Conservation (phyloP, 2,797 vertebrate species). For the Otolemur crassicaudatus region DNA sequence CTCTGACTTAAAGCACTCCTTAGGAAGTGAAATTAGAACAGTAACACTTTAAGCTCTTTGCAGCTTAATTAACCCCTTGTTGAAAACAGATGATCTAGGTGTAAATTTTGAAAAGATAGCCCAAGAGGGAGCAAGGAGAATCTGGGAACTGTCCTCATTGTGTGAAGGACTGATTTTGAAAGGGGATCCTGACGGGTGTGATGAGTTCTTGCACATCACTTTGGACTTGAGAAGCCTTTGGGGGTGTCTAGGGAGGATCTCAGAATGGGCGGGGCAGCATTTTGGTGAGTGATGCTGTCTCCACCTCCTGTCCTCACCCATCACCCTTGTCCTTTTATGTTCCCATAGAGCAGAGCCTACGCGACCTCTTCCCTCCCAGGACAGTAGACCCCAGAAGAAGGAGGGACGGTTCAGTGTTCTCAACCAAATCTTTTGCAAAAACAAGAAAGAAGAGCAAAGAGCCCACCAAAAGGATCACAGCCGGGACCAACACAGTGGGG, state of each 20-base stretch:
- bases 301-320: neutral
- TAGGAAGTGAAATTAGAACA: neutral
- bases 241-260: neutral
- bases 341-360: constrained; percentile 86
- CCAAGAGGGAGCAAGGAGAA: neutral
- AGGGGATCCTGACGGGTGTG: neutral
- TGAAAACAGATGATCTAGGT: neutral
- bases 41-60: neutral
- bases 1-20: neutral
- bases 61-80: neutral
- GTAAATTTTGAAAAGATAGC: neutral
- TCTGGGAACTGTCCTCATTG: neutral
- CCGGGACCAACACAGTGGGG: constrained; percentile 79
- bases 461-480: constrained; percentile 82
- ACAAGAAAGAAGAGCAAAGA: constrained; percentile 88
- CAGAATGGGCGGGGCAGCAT: neutral
- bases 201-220: neutral
- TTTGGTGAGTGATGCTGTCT: neutral
- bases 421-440: constrained; percentile 93
- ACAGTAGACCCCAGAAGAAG: constrained; percentile 86
- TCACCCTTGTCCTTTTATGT: constrained; percentile 67
- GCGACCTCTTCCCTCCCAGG: constrained; percentile 83
- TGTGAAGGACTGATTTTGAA: neutral
- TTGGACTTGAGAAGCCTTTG: neutral
- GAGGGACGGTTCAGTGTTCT: constrained; percentile 90